Percentiles rank a stretch among this genome's conserved stretches.
Evolutionary conservation across 2,113 vertebrate genomes (phyloP).

Genomic region (Regulus satrapa): DNA sequence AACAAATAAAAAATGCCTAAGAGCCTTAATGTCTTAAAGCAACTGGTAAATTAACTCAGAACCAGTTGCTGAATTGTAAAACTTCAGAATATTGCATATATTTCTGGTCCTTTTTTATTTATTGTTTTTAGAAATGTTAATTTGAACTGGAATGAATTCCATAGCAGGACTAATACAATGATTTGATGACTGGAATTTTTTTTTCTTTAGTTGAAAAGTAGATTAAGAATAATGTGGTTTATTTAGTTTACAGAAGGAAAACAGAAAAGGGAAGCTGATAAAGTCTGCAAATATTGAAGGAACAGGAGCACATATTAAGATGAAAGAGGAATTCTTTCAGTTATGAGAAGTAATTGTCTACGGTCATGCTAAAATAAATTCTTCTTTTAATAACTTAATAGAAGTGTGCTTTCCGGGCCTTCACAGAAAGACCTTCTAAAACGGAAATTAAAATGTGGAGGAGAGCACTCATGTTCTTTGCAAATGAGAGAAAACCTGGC

Average conservation of each 20-base stretch:
- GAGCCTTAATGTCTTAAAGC: neutral
- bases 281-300: neutral
- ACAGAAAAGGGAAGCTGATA: neutral
- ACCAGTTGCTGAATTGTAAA: neutral
- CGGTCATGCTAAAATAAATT: neutral
- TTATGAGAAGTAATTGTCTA: neutral
- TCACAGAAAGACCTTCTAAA: neutral
- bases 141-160: neutral
- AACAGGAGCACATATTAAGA: neutral
- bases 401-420: neutral
- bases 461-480: neutral
- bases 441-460: neutral
- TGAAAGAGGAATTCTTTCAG: neutral
- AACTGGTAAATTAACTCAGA: neutral
- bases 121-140: neutral
- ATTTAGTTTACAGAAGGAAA: neutral
- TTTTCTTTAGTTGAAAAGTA: neutral
- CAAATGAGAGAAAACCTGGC: neutral
- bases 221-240: neutral
- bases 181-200: neutral
- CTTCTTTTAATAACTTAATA: neutral
- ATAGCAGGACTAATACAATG: neutral
- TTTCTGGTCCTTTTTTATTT: neutral
- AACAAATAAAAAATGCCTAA: neutral
- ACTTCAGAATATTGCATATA: neutral